Conservation (phyloP, 2,113 vertebrate genomes). For the Zosterops pallidus region DNA sequence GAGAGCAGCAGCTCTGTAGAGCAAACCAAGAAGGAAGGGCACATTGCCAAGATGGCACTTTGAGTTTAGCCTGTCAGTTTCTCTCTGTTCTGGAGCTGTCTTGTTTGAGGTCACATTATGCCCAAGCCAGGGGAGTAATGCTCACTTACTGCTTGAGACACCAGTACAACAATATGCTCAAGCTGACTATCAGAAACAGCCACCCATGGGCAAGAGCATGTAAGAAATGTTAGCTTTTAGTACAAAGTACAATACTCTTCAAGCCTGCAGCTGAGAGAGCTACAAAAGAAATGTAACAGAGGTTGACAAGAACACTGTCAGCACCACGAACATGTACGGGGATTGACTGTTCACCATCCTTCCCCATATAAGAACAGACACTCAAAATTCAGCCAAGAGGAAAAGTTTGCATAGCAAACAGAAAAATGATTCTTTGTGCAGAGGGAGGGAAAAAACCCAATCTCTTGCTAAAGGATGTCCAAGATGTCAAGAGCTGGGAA, state of each 20-base stretch:
- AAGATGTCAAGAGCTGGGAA: not conserved
- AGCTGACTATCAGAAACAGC: not conserved
- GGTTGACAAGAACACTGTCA: not conserved
- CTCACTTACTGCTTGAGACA: not conserved
- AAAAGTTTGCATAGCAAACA: not conserved
- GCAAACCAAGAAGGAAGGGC: not conserved
- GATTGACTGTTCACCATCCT: not conserved
- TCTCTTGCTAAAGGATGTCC: not conserved
- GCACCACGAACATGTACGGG: accelerated
- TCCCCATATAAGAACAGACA: not conserved
- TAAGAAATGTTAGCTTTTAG: not conserved
- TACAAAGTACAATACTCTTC: not conserved
- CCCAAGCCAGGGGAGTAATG: not conserved
- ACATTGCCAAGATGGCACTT: not conserved
- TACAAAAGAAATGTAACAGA: not conserved
- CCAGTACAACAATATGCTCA: not conserved
- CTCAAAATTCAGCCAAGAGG: not conserved
- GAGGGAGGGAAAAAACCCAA: accelerated
- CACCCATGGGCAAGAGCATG: not conserved
- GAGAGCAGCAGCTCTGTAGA: not conserved
- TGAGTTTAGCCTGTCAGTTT: not conserved
- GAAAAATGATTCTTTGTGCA: not conserved
- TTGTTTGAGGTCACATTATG: not conserved
- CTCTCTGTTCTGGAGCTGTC: not conserved
- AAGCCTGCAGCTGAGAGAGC: not conserved